Evolutionary conservation across 2,888 invertebrate species (phyloP).

Genomic region (Eupithecia subfuscata): DNA sequence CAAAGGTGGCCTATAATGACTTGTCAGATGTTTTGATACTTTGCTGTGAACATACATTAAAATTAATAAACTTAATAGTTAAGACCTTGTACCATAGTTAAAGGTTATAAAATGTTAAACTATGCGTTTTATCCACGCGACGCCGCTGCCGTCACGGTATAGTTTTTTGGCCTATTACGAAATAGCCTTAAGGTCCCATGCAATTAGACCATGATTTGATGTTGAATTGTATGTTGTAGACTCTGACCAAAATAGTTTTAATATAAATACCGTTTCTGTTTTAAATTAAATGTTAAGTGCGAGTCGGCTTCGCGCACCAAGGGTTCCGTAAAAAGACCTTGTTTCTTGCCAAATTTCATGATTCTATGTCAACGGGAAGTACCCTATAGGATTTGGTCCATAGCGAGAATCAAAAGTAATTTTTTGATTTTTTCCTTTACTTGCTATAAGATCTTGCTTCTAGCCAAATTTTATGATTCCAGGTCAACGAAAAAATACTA

Average conservation of each 20-base stretch:
- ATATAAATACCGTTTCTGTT: not conserved
- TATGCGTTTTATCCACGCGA: constrained; percentile 16
- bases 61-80: not conserved
- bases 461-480: too few relatives aligned
- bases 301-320: too few relatives aligned
- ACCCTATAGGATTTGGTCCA: too few relatives aligned
- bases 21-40: not conserved
- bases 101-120: not conserved
- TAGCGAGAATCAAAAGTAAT: too few relatives aligned
- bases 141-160: not conserved
- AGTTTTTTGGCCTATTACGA: constrained; percentile 29
- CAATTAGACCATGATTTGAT: not conserved
- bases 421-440: too few relatives aligned
- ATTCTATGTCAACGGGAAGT: too few relatives aligned
- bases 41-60: not conserved
- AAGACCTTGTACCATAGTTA: constrained; percentile 6
- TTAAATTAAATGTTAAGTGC: not conserved
- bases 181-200: constrained; percentile 21
- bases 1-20: not conserved
- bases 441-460: too few relatives aligned
- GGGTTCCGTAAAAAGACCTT: too few relatives aligned
- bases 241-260: not conserved
- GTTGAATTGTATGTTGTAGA: not conserved
- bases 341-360: too few relatives aligned
- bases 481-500: too few relatives aligned